Percentiles rank a stretch among this genome's conserved stretches.
These are phyloP conservation scores for Ethmia dodecea DNA, from an alignment of 2,888 invertebrate species.

Conservation along the genomic window DNA sequence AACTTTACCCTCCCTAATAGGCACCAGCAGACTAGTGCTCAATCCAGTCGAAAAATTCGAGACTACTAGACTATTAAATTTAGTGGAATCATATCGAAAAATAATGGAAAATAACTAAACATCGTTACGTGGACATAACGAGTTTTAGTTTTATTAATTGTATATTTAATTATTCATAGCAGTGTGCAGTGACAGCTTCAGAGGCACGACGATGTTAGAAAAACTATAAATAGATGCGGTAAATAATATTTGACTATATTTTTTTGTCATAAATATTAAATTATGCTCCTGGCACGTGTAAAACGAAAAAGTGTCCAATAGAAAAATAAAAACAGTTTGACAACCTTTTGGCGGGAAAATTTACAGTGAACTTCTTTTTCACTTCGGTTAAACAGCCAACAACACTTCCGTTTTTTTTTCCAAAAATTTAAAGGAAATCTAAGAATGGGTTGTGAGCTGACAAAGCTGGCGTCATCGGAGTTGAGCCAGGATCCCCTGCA, in stretches of 20 bases:
- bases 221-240: too few species aligned
- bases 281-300: background rate
- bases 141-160: conserved; percentile 26
- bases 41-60: conserved; percentile 19
- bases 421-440: background rate
- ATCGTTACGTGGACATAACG: conserved; percentile 23
- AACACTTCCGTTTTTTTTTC: too few species aligned
- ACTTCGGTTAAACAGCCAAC: too few species aligned
- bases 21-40: conserved; percentile 1
- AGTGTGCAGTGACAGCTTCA: background rate
- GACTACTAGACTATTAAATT: conserved; percentile 21
- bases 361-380: too few species aligned
- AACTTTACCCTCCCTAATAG: conserved; percentile 6
- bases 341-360: too few species aligned
- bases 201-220: too few species aligned
- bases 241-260: too few species aligned
- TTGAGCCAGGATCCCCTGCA: conserved; percentile 62
- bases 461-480: conserved; percentile 81
- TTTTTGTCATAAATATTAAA: background rate
- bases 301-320: background rate
- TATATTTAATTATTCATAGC: conserved; percentile 16
- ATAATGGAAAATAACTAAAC: conserved; percentile 34
- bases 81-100: conserved; percentile 13
- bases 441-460: conserved; percentile 86
- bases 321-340: background rate